phyloP scores from a whole-genome alignment of 2,113 vertebrate genomes.

The Boulengeromyrus knoepffleri region DNA sequence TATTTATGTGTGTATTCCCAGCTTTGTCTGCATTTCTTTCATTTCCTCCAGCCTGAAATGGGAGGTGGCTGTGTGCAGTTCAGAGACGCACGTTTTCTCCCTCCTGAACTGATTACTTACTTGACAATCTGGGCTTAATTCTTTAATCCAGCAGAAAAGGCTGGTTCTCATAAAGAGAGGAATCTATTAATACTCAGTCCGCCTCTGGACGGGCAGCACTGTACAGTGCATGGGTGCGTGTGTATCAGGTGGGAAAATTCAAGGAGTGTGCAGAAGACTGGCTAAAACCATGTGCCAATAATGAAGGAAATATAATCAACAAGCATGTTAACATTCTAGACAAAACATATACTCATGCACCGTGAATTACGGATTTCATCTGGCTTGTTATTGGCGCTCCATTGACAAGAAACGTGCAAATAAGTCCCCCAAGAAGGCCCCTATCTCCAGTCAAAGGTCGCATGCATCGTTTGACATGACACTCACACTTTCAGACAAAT shows the following conservation, averaged over 20 bases:
- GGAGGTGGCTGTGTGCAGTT: background rate
- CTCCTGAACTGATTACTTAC: background rate
- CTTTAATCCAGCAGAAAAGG: background rate
- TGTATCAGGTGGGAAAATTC: background rate
- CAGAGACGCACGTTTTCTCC: background rate
- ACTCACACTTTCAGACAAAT: too few species aligned
- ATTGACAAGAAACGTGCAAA: background rate
- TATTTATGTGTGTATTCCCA: background rate
- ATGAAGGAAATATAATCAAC: background rate
- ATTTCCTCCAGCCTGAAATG: background rate
- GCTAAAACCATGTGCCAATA: background rate
- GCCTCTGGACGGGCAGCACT: constrained; percentile 17
- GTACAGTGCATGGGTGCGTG: background rate
- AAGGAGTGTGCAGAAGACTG: background rate
- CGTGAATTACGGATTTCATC: background rate
- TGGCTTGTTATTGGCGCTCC: background rate
- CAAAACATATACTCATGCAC: background rate
- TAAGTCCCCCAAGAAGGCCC: background rate
- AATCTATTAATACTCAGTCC: constrained; percentile 22
- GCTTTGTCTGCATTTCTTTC: background rate
- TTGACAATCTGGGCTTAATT: background rate
- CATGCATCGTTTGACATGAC: too few species aligned
- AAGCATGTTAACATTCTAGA: background rate
- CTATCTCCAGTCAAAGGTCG: background rate
- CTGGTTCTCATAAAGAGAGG: background rate